phyloP scores from a whole-genome alignment of 1,140 invertebrate genomes.

The Heliconius melpomene region DNA sequence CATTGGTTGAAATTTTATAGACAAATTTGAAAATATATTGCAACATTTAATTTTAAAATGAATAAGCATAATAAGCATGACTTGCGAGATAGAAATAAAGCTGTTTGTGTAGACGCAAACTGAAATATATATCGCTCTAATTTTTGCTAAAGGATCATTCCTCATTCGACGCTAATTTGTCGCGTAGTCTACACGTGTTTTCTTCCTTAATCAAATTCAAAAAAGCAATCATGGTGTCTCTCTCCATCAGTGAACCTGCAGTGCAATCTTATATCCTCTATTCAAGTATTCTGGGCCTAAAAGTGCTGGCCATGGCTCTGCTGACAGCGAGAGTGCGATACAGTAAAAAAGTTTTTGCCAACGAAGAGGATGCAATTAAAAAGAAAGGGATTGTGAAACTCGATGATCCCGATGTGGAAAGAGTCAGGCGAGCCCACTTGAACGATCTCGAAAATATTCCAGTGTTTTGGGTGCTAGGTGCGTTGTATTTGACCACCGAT shows the following conservation, averaged over 20 bases:
- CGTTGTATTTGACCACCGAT: slow-evolving; percentile 84
- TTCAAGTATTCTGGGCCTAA: slow-evolving; percentile 78
- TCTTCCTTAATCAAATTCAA: not conserved
- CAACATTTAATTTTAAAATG: too few relatives aligned
- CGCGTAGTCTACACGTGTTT: not conserved
- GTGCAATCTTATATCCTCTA: slow-evolving; percentile 79
- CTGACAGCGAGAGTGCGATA: slow-evolving; percentile 76
- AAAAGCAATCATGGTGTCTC: slow-evolving; percentile 40
- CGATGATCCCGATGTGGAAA: slow-evolving; percentile 82
- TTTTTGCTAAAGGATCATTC: slow-evolving; percentile 1
- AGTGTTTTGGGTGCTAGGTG: slow-evolving; percentile 84
- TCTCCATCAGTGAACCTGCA: slow-evolving; percentile 60
- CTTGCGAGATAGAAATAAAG: not conserved
- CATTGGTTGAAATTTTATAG: too few relatives aligned
- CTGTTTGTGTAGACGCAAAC: too few relatives aligned
- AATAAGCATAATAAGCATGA: not conserved
- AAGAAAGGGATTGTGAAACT: slow-evolving; percentile 66
- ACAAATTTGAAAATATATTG: too few relatives aligned
- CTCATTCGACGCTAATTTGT: not conserved
- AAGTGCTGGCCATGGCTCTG: slow-evolving; percentile 76
- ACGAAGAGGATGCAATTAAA: slow-evolving; percentile 64
- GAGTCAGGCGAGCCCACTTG: slow-evolving; percentile 84
- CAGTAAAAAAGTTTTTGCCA: slow-evolving; percentile 69
- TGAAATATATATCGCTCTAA: not conserved
- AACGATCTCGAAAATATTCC: slow-evolving; percentile 90